These are phyloP conservation scores for Chaetorhynchus papuensis DNA, from an alignment of 2,113 vertebrate genomes.

Conservation along the genomic window DNA sequence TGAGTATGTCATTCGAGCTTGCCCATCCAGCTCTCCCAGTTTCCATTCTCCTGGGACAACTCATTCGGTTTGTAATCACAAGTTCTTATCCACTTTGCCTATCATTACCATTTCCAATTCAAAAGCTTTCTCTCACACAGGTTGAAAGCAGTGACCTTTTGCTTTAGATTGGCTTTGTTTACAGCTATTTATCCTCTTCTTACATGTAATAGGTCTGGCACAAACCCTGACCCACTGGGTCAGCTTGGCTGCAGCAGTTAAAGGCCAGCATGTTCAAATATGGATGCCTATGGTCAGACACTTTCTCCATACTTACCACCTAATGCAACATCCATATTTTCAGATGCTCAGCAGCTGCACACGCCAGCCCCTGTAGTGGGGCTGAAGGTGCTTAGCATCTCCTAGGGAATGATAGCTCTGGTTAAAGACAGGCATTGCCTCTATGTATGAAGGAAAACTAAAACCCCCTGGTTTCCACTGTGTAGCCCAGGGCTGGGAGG, in stretches of 20 bases:
- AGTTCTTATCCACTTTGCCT: background rate
- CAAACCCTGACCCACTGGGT: background rate
- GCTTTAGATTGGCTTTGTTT: background rate
- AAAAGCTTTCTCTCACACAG: background rate
- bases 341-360: background rate
- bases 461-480: background rate
- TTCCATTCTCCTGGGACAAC: background rate
- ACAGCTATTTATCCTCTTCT: background rate
- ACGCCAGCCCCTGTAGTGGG: background rate
- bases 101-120: background rate
- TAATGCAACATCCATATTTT: background rate
- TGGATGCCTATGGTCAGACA: background rate
- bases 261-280: background rate
- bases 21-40: background rate
- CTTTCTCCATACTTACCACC: background rate
- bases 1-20: background rate
- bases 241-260: background rate
- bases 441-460: background rate
- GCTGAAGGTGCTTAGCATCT: background rate
- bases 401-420: background rate
- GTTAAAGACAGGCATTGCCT: background rate
- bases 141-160: constrained; percentile 26
- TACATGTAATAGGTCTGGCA: background rate
- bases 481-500: background rate
- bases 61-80: background rate